These are phyloP conservation scores for Melanotaenia maccullochi DNA, from an alignment of 2,797 vertebrate genomes.

Conservation along the genomic window DNA sequence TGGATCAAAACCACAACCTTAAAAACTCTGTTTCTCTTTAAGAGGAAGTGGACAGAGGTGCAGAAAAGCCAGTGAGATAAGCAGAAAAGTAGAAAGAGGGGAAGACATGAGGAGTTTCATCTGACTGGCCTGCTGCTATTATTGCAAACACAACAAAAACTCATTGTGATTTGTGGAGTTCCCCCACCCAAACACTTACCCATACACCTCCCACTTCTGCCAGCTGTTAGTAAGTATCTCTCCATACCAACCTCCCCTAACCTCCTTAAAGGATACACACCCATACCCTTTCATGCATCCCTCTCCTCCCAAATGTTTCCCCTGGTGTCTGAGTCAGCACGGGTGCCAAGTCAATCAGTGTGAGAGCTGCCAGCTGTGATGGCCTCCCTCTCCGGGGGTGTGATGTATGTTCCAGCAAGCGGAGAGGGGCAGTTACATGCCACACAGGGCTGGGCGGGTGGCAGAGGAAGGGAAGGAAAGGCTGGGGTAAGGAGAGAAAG, in stretches of 20 bases:
- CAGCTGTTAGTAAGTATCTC: constrained; percentile 62
- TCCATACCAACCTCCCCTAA: constrained; percentile 14
- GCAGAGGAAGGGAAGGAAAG: constrained; percentile 47
- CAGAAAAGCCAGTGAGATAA: constrained; percentile 19
- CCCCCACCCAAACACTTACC: constrained; percentile 32
- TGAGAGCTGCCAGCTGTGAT: constrained; percentile 82
- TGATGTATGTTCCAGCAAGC: constrained; percentile 77
- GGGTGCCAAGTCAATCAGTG: constrained; percentile 84
- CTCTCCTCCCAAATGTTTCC: constrained; percentile 65
- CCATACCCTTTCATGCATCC: constrained; percentile 46
- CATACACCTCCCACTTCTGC: constrained; percentile 54
- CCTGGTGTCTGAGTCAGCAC: constrained; percentile 69
- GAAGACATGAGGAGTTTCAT: constrained; percentile 1
- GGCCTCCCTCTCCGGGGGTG: constrained; percentile 50
- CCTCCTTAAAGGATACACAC: constrained; percentile 31
- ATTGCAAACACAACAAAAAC: constrained; percentile 59
- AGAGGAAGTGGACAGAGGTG: constrained; percentile 29
- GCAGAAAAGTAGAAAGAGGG: constrained; percentile 11
- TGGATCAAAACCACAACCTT: constrained; percentile 63
- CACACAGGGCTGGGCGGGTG: constrained; percentile 60
- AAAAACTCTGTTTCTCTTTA: constrained; percentile 55
- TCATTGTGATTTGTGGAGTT: constrained; percentile 63
- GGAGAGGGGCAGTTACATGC: constrained; percentile 54
- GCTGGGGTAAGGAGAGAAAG: constrained; percentile 27
- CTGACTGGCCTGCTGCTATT: constrained; percentile 11